Evolutionary conservation across 1,140 invertebrate species (phyloP), one percentile per base, ranked within the genome.

Genomic region (Rhyzopertha dominica): DNA sequence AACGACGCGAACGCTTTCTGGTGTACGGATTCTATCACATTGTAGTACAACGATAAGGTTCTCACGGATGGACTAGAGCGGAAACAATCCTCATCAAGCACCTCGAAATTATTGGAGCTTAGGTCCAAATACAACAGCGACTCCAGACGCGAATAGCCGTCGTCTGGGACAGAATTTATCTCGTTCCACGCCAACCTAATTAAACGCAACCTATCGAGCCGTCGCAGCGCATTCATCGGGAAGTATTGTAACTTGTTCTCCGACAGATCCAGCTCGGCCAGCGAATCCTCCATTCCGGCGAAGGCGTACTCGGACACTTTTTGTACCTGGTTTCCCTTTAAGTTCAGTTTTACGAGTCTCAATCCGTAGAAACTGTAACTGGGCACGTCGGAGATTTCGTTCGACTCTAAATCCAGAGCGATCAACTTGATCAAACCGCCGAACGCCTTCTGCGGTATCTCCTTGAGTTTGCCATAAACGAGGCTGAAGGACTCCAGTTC

Each of bases 351-450:
- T 32, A 82, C 78, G 22, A 95, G 67, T 16, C 81, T 80, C 44
- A 93, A 70, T 0, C 86, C 87, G 58, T 88, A 90, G 63, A 94
- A 91, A 49, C 83, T 85, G 61, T 92, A 92, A 56, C 85, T 87
- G 1, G 85, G 81, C 22, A 95, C 73, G 49, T 89, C 82, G 22
- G 78, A 76, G 29, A 94, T 89, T 53, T 85, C 74, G 65, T 94
- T 94, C 36, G 81, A 80, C 60, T 90, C 88, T n/a, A 95, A 76
- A 62, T 93, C 86, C 18, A 95, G 69, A 0, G 80, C 78, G 12
- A 79, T 79, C 10, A 94, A 66, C 54, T 81, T 80, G 12, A 76
- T 72, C 49, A 94, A 71, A 5, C 80, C 77, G 3, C 80, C 77
- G 16, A 94, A 73, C 0, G 89, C 81, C 56, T 84, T 84, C 57